A percentile compares a stretch with the other conserved stretches of the same genome.
These are phyloP conservation scores for Nomada flava DNA, from an alignment of 2,888 invertebrate genomes.

Conservation along the genomic window DNA sequence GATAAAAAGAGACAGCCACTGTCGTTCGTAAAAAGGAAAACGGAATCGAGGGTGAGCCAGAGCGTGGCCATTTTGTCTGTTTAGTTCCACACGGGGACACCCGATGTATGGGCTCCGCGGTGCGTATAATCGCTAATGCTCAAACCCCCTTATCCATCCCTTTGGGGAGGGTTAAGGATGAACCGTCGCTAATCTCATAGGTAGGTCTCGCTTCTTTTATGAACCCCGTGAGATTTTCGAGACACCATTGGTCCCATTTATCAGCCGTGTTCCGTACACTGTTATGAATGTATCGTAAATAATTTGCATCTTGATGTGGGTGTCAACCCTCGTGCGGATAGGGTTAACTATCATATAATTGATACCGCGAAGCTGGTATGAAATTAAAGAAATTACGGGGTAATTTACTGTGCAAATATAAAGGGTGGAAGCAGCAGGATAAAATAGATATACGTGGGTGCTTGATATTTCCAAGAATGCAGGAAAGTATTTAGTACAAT, in stretches of 20 bases:
- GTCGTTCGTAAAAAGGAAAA: slow-evolving; percentile 70
- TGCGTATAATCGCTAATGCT: slow-evolving; percentile 83
- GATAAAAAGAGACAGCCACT: slow-evolving; percentile 33
- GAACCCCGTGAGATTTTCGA: slow-evolving; percentile 64
- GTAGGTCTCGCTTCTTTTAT: slow-evolving; percentile 63
- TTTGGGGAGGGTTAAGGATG: slow-evolving; percentile 61
- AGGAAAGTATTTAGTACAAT: too few relatives aligned
- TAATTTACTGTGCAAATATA: too few relatives aligned
- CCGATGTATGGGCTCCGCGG: slow-evolving; percentile 80
- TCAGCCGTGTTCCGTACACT: background rate
- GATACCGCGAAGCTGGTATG: background rate
- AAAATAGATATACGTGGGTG: too few relatives aligned
- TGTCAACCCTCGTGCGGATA: background rate
- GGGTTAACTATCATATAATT: background rate
- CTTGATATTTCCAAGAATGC: too few relatives aligned
- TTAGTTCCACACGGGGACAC: slow-evolving; percentile 82
- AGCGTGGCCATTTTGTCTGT: slow-evolving; percentile 83
- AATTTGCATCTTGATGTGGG: background rate
- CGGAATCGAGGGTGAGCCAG: slow-evolving; percentile 78
- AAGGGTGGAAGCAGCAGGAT: too few relatives aligned
- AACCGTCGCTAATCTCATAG: slow-evolving; percentile 73
- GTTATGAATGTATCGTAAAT: slow-evolving; percentile 13
- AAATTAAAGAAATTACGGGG: background rate
- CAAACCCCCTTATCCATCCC: slow-evolving; percentile 74
- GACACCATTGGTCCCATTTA: slow-evolving; percentile 38